Evolutionary conservation across 2,797 vertebrate genomes (phyloP).

Genomic region (Chaenodraco wilsoni): DNA sequence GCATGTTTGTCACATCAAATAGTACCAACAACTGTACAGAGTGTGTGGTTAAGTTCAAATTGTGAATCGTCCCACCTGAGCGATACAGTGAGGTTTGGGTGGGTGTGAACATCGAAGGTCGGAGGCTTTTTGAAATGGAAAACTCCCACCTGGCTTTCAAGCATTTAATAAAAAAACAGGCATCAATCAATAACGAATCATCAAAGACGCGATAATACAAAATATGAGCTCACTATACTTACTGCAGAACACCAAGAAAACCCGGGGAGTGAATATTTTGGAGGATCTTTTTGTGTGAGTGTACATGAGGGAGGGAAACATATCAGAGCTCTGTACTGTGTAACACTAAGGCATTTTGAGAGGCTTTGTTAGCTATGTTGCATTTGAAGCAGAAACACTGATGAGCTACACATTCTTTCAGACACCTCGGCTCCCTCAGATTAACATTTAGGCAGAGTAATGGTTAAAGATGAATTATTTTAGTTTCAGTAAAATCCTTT

Average conservation of each 20-base stretch:
- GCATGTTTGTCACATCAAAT: slow-evolving; percentile 70
- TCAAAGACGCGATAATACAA: slow-evolving; percentile 61
- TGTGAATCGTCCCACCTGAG: slow-evolving; percentile 53
- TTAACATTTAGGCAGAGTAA: slow-evolving; percentile 64
- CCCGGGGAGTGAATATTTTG: slow-evolving; percentile 47
- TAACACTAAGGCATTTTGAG: slow-evolving; percentile 83
- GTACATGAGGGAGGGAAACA: slow-evolving; percentile 26
- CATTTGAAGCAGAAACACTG: slow-evolving; percentile 74
- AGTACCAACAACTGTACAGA: slow-evolving; percentile 71
- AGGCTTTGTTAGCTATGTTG: slow-evolving; percentile 73
- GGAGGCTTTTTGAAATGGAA: slow-evolving; percentile 36
- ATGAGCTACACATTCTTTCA: slow-evolving; percentile 78
- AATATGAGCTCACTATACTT: slow-evolving; percentile 65
- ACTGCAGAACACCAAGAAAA: slow-evolving; percentile 69
- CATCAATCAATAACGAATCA: slow-evolving; percentile 55
- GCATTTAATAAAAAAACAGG: slow-evolving; percentile 65
- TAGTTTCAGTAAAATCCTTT: slow-evolving; percentile 51
- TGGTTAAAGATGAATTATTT: slow-evolving; percentile 53
- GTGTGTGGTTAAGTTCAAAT: slow-evolving; percentile 61
- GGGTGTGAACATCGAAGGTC: slow-evolving; percentile 56
- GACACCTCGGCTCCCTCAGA: slow-evolving; percentile 58
- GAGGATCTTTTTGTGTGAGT: slow-evolving; percentile 47
- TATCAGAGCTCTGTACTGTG: slow-evolving; percentile 65
- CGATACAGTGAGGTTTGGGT: slow-evolving; percentile 39
- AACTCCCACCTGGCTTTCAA: slow-evolving; percentile 59